Percentiles rank a stretch among this genome's conserved stretches.
phyloP scores from a whole-genome alignment of 2,797 vertebrate species.

The Eulemur rubriventer region DNA sequence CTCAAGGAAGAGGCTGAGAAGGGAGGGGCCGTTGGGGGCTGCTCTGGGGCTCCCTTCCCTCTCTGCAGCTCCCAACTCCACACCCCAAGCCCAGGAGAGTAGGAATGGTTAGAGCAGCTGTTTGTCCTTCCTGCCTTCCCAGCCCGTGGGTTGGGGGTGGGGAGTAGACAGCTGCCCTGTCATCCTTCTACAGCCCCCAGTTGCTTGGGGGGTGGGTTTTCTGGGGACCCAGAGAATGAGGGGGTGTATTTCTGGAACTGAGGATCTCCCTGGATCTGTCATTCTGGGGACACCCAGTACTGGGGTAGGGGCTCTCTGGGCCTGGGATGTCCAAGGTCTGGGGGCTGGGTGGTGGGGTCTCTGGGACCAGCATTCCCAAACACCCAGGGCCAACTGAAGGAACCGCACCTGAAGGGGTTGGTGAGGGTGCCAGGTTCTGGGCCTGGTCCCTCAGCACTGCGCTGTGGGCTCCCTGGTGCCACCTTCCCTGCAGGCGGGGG shows the following conservation, averaged over 20 bases:
- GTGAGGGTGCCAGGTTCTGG: not conserved
- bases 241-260: not conserved
- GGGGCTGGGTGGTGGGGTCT: rapidly evolving
- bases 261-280: not conserved
- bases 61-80: not conserved
- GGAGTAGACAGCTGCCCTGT: not conserved
- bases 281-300: not conserved
- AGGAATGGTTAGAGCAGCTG: not conserved
- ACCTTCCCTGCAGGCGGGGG: not conserved
- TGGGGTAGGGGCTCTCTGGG: not conserved
- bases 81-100: not conserved
- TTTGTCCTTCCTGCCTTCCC: not conserved
- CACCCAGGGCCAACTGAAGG: not conserved
- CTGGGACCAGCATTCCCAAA: not conserved
- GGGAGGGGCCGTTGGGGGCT: not conserved
- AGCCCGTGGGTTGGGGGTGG: not conserved
- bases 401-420: not conserved
- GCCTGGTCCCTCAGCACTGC: not conserved
- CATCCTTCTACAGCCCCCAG: not conserved
- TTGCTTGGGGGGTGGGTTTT: not conserved
- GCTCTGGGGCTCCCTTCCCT: not conserved
- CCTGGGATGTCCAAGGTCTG: not conserved
- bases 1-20: not conserved
- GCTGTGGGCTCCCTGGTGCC: not conserved
- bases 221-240: not conserved